Base-by-base conservation (phyloP, 2,888 invertebrate species). In the Ennomos fuscantarius region DNA sequence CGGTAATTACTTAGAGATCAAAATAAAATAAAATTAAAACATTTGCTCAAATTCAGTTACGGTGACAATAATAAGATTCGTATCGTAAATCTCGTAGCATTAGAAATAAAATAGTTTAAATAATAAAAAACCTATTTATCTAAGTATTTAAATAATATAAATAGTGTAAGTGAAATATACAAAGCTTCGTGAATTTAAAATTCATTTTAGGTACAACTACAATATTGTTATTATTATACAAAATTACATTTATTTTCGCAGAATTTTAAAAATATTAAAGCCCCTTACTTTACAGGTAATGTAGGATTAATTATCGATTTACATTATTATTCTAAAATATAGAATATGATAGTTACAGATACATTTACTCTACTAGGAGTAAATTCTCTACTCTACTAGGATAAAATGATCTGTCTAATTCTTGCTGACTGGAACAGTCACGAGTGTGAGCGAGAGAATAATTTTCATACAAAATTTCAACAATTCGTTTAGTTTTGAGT, bases 41-140 rank as follows among this genome's bases (percentile, higher is more conserved):
- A 32, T 33, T n/a, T 6, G 49, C 36, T 55, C 41, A 55, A 46
- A 45, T 53, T 44, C 44, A 48, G 32, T 45, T 44, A 32, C 11
- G 8, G 35, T 47, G 12, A 34, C 43, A 39, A 41, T 33, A 43
- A 43, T 47, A 44, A 39, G 33, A 32, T 42, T 31, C 2, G 37
- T 40, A 8, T 35, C 41, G 39, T 47, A 57, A 63, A 63, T 60
- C 52, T 57, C 63, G 45, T 55, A 60, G 44, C 36, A 40, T 47
- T 49, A 44, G 15, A 35, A 13, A 50, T 36, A 24, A 40, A 15
- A 49, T 50, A 60, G 31, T 50, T n/a, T n/a, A n/a, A 33, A 1
- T 41, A 9, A 24, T 10, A 13, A 9, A 24, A 24, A 24, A 24
- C 24, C 24, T 24, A 24, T 3, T 41, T n/a, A 48, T 8, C 10